Conservation (phyloP, 2,113 vertebrate genomes). For the Petromus typicus region DNA sequence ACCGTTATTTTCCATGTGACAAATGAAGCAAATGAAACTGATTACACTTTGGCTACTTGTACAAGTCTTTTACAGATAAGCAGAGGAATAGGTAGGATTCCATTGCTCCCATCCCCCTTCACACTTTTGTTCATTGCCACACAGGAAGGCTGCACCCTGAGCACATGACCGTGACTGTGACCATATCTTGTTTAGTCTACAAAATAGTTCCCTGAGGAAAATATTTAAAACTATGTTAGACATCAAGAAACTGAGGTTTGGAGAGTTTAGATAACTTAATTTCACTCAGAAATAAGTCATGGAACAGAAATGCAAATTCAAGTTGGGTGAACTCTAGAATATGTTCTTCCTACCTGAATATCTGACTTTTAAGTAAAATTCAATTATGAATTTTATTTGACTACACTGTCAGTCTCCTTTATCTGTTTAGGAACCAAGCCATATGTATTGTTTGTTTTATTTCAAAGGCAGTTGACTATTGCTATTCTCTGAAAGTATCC, state of each 20-base stretch:
- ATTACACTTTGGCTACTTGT: not conserved
- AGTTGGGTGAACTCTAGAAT: not conserved
- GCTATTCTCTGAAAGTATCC: not conserved
- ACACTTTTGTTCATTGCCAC: not conserved
- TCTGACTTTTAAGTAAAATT: not conserved
- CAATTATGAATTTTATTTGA: not conserved
- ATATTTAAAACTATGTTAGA: not conserved
- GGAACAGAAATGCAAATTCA: not conserved
- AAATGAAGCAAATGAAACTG: not conserved
- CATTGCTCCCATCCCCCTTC: not conserved
- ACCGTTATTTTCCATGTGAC: not conserved
- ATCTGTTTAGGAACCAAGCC: conserved; percentile 29
- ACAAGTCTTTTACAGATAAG: not conserved
- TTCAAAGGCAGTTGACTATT: not conserved
- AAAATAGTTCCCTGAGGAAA: not conserved
- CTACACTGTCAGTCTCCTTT: not conserved
- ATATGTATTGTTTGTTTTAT: not conserved
- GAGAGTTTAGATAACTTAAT: not conserved
- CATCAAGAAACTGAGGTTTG: conserved; percentile 3
- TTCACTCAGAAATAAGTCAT: not conserved
- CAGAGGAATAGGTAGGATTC: not conserved
- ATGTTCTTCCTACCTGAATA: not conserved
- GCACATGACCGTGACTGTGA: rapidly evolving
- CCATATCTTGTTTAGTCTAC: not conserved
- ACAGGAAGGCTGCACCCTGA: rapidly evolving